phyloP scores from a whole-genome alignment of 2,797 vertebrate genomes.

The Cyprinodon diabolis region DNA sequence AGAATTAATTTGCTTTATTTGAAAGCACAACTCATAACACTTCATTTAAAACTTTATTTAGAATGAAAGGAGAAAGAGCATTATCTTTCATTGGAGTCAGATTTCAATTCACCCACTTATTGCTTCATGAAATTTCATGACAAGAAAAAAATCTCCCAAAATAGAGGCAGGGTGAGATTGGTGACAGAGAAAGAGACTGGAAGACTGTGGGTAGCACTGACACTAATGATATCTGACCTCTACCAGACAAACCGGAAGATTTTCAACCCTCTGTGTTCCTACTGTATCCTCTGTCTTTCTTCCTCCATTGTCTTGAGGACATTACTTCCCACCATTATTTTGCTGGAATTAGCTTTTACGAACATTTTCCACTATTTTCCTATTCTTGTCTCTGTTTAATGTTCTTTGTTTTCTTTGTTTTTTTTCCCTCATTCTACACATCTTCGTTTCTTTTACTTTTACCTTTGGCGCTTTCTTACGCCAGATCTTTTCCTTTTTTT shows the following conservation, averaged over 20 bases:
- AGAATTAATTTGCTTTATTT: constrained; percentile 33
- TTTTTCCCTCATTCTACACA: not conserved
- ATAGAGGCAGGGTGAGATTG: not conserved
- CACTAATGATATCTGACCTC: constrained; percentile 71
- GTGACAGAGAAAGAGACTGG: not conserved
- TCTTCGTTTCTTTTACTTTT: not conserved
- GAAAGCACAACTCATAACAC: constrained; percentile 20
- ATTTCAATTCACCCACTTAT: constrained; percentile 29
- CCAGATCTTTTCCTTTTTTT: not conserved
- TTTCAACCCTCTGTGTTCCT: constrained; percentile 54
- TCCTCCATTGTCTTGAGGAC: constrained; percentile 41
- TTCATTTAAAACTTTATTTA: constrained; percentile 27
- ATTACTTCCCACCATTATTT: constrained; percentile 58
- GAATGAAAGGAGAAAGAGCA: constrained; percentile 8
- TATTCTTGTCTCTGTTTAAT: constrained; percentile 43
- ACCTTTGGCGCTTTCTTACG: not conserved
- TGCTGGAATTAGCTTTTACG: constrained; percentile 66
- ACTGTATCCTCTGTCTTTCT: constrained; percentile 30
- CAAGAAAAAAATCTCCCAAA: not conserved
- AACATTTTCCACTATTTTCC: constrained; percentile 32
- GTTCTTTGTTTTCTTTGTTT: constrained; percentile 12
- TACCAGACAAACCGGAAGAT: constrained; percentile 59
- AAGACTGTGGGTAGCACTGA: constrained; percentile 39
- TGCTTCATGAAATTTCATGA: constrained; percentile 25
- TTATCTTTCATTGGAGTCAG: constrained; percentile 15